These are phyloP conservation scores for Drosophila pallidifrons DNA, from an alignment of 1,140 invertebrate species.

Conservation along the genomic window DNA sequence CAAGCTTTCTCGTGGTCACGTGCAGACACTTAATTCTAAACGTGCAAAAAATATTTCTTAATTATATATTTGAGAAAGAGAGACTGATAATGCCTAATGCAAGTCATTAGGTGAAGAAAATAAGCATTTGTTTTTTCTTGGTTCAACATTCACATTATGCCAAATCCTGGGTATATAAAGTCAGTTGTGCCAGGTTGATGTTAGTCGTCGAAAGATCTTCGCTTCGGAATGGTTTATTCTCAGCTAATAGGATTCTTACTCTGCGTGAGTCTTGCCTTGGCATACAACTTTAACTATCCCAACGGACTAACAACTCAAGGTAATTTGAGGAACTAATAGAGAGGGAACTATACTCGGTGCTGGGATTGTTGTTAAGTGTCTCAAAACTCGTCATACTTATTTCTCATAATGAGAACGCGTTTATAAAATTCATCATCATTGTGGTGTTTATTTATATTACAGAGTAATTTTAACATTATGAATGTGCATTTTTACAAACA, in stretches of 20 bases:
- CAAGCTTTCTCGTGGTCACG: too few species aligned
- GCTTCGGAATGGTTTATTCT: neutral
- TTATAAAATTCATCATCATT: too few species aligned
- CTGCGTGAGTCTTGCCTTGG: neutral
- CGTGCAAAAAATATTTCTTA: neutral
- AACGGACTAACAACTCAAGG: conserved; percentile 6
- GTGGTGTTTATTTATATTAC: too few species aligned
- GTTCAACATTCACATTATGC: neutral
- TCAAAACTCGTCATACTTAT: too few species aligned
- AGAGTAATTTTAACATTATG: too few species aligned
- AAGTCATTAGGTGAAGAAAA: neutral
- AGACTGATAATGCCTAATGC: neutral
- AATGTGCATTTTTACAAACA: too few species aligned
- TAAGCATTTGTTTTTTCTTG: neutral
- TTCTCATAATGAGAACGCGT: too few species aligned
- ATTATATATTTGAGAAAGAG: neutral
- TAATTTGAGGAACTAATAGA: neutral
- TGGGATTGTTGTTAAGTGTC: conserved; percentile 5
- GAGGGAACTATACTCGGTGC: conserved; percentile 24
- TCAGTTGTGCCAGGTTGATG: neutral
- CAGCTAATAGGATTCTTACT: neutral
- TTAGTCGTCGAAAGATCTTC: neutral
- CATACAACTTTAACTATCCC: conserved; percentile 17
- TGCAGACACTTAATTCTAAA: neutral
- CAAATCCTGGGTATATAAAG: neutral